Base-by-base conservation (phyloP, 2,113 vertebrate species). In the Emydura subglobosa region DNA sequence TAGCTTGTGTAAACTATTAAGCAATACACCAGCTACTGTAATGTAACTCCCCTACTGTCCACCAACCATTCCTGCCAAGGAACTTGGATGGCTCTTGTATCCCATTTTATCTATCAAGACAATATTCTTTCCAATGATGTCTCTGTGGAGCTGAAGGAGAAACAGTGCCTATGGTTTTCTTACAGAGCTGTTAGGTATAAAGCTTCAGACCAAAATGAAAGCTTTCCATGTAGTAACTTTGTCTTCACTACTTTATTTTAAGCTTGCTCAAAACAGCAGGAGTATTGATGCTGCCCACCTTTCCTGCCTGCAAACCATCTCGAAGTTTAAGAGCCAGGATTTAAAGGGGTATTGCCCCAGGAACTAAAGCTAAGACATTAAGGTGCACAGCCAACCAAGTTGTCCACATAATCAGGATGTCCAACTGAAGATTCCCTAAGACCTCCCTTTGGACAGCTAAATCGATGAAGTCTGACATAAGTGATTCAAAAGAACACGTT, bases 1-100 rank as follows among this genome's bases (percentile, higher is more conserved):
- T 42, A 57, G 44, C n/a, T 50, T 87, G 49, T 87, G 85, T 72
- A 83, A 61, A 51, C 50, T 34, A 49, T 88, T 85, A 84, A 84
- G 61, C 12, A 85, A 25, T 34, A 79, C 34, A 83, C 74, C 90
- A 90, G 29, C 17, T 84, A 34, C 31, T 42, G 78, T 47, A 27
- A 31, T 76, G 78, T 25, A 90, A 55, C 54, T 83, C 51, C 83
- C 31, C 44, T 68, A 72, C 65, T 22, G 9, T n/a, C 7, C 3
- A 72, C n/a, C 34, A 72, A 39, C 19, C n/a, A 72, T 39, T 39
- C 65, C n/a, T 72, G 39, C 19, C n/a, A 22, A 72, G 65, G 65
- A 72, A 39, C 65, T 39, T 7, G 19, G 10, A 72, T 72, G n/a
- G 17, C 65, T 68, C 34, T 39, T 39, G 65, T 72, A 39, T 76